Base-by-base conservation (phyloP, 2,888 invertebrate species). In the Drosophila nr. perissopoda region DNA sequence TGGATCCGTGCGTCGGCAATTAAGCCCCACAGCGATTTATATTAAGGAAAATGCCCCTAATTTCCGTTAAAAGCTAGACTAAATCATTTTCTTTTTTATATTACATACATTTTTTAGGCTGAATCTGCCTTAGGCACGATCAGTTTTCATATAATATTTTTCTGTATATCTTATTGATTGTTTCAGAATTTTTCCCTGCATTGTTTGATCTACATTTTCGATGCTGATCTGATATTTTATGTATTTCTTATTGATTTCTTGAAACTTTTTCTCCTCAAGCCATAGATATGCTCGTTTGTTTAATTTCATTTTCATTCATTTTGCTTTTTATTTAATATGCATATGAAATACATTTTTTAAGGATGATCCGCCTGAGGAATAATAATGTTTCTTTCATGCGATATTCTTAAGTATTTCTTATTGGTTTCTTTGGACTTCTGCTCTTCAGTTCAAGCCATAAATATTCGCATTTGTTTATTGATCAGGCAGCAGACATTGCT, bases 1-100 rank as follows among this genome's bases (percentile, higher is more conserved):
- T 83, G 87, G 82, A 83, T 76, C 67, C 49, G 54, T 58, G 72
- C 63, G 59, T 59, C 63, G 79, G 79, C 89, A 78, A 85, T 88
- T 83, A 79, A 88, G 70, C 13, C 59, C 69, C 67, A 60, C 52
- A 70, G 57, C 63, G 48, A 62, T 80, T 58, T 64, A 34, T 69
- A 54, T 65, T 51, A 49, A 5, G 46, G 48, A 70, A 53, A 48
- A 60, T 49, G 48, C 52, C 31, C 29, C 25, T 65, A 51, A 68
- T 72, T 69, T 76, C 51, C 54, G 68, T 79, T 68, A 64, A 67
- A 59, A 34, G 48, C 25, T 58, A n/a, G 13, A 53, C 21, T 66
- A 54, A 69, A 73, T 59, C 36, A 53, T 51, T 38, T 52, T 11
- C 10, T 27, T 21, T n/a, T 34, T 29, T 3, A 46, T 13, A 18